Conservation (phyloP, 2,113 vertebrate species). For the Anolis carolinensis region DNA sequence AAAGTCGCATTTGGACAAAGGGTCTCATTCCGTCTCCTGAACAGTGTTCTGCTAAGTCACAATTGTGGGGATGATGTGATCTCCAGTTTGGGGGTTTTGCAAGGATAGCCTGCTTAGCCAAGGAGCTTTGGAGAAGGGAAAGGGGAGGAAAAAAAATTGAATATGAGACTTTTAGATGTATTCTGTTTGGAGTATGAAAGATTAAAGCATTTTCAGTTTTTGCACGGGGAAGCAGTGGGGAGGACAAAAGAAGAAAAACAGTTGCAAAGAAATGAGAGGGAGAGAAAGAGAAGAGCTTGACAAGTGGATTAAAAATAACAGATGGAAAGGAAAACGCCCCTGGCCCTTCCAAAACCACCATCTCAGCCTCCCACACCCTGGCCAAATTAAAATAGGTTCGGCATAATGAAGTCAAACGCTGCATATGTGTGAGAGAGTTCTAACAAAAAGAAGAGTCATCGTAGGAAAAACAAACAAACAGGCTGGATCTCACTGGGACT, state of each 20-base stretch:
- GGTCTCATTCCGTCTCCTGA: background rate
- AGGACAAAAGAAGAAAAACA: background rate
- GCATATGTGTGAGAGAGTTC: background rate
- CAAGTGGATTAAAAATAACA: constrained; percentile 38
- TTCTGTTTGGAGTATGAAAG: constrained; percentile 7
- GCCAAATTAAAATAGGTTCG: background rate
- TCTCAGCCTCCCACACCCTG: constrained; percentile 24
- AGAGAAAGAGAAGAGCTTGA: background rate
- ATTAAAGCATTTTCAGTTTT: background rate
- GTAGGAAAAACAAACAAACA: background rate
- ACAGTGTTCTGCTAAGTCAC: background rate
- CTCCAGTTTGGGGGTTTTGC: background rate
- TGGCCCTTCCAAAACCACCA: constrained; percentile 22
- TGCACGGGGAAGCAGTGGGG: too few relatives aligned
- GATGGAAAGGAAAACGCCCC: constrained; percentile 21
- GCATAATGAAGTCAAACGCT: constrained; percentile 14
- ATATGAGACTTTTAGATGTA: background rate
- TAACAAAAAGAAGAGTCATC: background rate
- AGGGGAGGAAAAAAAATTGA: background rate
- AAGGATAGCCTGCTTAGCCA: background rate
- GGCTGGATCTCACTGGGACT: background rate
- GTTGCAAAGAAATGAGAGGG: background rate
- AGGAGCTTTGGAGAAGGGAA: background rate
- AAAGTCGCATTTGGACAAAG: background rate
- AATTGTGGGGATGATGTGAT: background rate